phyloP scores from a whole-genome alignment of 2,797 vertebrate species.

The Muscicapa comitata region DNA sequence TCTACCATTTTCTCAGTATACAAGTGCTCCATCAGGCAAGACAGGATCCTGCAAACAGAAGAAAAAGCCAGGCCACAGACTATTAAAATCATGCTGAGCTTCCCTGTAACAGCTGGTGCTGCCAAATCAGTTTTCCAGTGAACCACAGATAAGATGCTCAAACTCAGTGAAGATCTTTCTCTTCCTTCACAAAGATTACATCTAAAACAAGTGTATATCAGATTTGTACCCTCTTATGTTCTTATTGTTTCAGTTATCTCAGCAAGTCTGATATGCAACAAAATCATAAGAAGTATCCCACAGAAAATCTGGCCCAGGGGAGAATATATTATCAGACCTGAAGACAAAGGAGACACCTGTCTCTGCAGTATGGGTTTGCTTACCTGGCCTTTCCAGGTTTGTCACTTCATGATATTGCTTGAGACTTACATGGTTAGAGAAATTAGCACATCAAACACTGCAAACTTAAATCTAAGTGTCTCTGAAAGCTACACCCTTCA shows the following conservation, averaged over 20 bases:
- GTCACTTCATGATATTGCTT: not conserved
- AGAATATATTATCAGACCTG: not conserved
- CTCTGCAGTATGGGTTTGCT: not conserved
- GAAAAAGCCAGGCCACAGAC: not conserved
- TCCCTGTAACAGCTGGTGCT: not conserved
- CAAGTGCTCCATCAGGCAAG: conserved; percentile 96
- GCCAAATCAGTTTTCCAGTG: not conserved
- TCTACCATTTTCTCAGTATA: conserved; percentile 99
- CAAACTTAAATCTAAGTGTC: not conserved
- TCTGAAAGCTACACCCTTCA: not conserved
- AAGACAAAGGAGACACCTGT: not conserved
- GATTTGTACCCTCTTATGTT: not conserved
- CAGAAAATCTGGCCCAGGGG: not conserved
- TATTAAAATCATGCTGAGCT: not conserved
- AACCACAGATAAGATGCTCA: not conserved
- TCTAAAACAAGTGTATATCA: not conserved
- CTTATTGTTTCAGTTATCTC: not conserved
- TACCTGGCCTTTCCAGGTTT: not conserved
- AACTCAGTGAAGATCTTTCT: not conserved
- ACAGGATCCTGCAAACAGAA: conserved; percentile 86
- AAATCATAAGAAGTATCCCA: not conserved
- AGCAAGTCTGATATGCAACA: not conserved
- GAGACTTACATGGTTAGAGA: not conserved
- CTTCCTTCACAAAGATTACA: not conserved
- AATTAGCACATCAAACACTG: not conserved